A percentile compares a stretch with the other conserved stretches of the same genome.
Conservation (phyloP, 1,140 invertebrate species). For the Leptinotarsa undecemlineata region DNA sequence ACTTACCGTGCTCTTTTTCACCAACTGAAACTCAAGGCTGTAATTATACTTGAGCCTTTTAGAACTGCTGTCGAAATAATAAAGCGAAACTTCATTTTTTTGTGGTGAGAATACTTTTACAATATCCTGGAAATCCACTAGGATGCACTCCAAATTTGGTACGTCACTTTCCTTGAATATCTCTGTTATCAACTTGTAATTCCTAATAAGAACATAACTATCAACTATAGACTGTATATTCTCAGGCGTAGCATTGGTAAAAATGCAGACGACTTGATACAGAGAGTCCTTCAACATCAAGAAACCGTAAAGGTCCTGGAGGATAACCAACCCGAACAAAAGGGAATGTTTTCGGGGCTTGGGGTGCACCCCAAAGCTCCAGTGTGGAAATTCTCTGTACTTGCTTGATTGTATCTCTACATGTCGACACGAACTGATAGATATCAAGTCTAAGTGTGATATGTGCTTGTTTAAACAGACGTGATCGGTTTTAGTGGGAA, state of each 20-base stretch:
- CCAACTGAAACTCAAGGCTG: background rate
- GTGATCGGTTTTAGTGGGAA: background rate
- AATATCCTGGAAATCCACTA: constrained; percentile 5
- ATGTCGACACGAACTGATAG: constrained; percentile 10
- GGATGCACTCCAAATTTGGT: constrained; percentile 18
- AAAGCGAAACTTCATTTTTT: background rate
- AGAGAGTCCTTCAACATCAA: constrained; percentile 16
- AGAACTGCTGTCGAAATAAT: background rate
- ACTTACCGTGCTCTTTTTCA: constrained; percentile 23
- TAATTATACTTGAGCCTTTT: background rate
- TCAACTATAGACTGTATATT: background rate
- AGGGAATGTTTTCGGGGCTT: background rate
- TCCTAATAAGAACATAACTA: constrained; percentile 4
- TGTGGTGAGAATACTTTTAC: background rate
- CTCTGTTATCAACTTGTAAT: constrained; percentile 13
- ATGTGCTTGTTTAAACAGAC: constrained; percentile 8
- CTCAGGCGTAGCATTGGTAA: background rate
- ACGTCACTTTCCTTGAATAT: constrained; percentile 15
- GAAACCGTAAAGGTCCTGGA: constrained; percentile 16
- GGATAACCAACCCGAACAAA: background rate
- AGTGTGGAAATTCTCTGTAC: constrained; percentile 10
- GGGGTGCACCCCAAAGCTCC: constrained; percentile 16
- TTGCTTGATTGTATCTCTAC: constrained; percentile 19
- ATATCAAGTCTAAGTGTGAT: background rate
- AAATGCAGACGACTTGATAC: constrained; percentile 12